Evolutionary conservation across 2,113 vertebrate genomes (phyloP).

Genomic region (Erpornis zantholeuca): DNA sequence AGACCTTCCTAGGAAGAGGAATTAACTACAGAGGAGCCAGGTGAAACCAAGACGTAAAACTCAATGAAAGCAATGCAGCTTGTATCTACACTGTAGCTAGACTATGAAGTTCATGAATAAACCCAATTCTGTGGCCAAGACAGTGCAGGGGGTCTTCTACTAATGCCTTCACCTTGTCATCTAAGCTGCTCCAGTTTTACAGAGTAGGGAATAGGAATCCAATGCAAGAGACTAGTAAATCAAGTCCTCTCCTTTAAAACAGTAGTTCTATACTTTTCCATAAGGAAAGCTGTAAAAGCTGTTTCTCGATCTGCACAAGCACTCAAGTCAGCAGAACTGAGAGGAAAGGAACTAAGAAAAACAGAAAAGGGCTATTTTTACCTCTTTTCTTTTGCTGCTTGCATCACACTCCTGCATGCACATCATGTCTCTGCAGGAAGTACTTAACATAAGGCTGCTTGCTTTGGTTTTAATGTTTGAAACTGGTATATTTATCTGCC

Average conservation of each 20-base stretch:
- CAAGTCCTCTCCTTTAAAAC: not conserved
- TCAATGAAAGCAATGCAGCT: not conserved
- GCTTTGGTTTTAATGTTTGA: not conserved
- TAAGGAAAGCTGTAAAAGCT: not conserved
- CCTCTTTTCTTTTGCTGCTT: not conserved
- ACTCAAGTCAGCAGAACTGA: not conserved
- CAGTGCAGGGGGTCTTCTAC: not conserved
- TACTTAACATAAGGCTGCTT: not conserved
- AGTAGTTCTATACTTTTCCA: not conserved
- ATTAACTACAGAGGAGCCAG: not conserved
- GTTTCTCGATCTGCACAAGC: not conserved
- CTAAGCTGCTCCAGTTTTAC: not conserved
- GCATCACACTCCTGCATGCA: not conserved
- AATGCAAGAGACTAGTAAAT: not conserved
- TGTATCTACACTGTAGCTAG: not conserved
- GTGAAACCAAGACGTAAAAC: not conserved
- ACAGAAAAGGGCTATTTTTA: conserved; percentile 18
- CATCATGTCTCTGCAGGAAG: not conserved
- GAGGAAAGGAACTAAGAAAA: conserved; percentile 12
- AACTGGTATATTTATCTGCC: not conserved
- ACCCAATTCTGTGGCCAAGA: not conserved
- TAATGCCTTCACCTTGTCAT: not conserved
- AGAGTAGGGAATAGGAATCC: not conserved
- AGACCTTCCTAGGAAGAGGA: not conserved
- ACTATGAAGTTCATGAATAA: not conserved